Conservation (phyloP, 2,888 invertebrate genomes). For the Schizaphis graminum region DNA sequence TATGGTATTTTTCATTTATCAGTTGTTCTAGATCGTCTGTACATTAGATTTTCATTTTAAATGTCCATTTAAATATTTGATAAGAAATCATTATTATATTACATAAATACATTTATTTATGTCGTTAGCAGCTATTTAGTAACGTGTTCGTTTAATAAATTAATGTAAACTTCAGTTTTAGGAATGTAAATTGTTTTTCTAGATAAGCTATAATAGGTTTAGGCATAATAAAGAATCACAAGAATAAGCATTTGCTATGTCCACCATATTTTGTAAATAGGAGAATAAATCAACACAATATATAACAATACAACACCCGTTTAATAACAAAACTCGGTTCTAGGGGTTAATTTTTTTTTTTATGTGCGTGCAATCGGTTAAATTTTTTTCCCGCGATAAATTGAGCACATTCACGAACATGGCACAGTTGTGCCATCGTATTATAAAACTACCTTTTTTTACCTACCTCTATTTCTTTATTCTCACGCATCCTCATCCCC, state of each 20-base stretch:
- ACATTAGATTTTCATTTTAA: neutral
- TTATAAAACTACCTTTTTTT: conserved; percentile 1
- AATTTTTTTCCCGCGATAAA: conserved; percentile 27
- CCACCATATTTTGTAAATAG: neutral
- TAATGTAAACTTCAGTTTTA: neutral
- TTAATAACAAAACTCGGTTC: neutral
- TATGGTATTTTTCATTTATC: neutral
- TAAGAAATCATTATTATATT: neutral
- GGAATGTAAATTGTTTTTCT: neutral
- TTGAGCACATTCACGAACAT: conserved; percentile 8
- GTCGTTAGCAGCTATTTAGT: neutral
- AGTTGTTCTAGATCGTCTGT: neutral
- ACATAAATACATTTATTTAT: neutral
- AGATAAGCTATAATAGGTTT: neutral
- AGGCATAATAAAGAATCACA: neutral
- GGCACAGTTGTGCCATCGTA: neutral
- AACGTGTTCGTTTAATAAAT: neutral
- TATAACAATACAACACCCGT: neutral
- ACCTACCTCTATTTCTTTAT: neutral
- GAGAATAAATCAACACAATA: neutral
- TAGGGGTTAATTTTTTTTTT: neutral
- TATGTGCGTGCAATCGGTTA: neutral
- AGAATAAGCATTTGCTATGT: neutral
- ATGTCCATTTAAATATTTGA: neutral
- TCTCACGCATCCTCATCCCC: neutral